Conservation (phyloP, 2,888 invertebrate species). For the Zaprionus bogoriensis region DNA sequence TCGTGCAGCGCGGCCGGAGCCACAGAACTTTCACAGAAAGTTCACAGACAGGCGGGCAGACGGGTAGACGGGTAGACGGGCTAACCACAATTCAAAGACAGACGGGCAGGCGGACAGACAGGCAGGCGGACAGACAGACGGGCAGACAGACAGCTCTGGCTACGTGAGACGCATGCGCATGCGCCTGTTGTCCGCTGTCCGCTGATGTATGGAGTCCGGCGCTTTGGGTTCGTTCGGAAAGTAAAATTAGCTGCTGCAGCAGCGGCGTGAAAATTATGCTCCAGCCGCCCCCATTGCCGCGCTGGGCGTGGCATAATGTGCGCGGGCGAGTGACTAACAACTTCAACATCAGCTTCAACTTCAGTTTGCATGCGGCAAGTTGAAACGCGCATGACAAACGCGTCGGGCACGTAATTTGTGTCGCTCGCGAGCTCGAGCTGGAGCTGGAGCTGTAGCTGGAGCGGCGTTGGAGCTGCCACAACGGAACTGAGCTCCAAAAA, state of each 20-base stretch:
- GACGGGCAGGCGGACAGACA: background rate
- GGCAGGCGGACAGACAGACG: background rate
- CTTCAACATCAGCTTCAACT: slow-evolving; percentile 2
- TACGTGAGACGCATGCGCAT: slow-evolving; percentile 76
- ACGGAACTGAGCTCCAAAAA: slow-evolving; percentile 49
- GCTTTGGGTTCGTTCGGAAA: slow-evolving; percentile 38
- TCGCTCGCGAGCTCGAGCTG: too few species aligned
- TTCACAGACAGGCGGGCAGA: slow-evolving; percentile 41
- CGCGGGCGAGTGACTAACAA: slow-evolving; percentile 39
- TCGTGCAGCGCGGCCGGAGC: slow-evolving; percentile 51
- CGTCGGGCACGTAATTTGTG: slow-evolving; percentile 68
- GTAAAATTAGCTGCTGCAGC: slow-evolving; percentile 61
- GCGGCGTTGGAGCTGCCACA: slow-evolving; percentile 25
- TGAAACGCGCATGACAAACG: slow-evolving; percentile 52
- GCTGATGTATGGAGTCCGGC: background rate
- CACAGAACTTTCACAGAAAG: slow-evolving; percentile 71
- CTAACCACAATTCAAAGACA: slow-evolving; percentile 13
- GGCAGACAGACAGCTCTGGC: background rate
- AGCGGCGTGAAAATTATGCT: slow-evolving; percentile 50
- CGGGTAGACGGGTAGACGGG: background rate
- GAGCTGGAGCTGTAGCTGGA: too few species aligned
- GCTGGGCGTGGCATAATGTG: slow-evolving; percentile 31
- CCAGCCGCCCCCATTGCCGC: slow-evolving; percentile 1
- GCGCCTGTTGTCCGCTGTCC: slow-evolving; percentile 21
- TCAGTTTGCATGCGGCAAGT: slow-evolving; percentile 52